Conservation (phyloP, 2,888 invertebrate species). For the Sphaerophoria taeniata region DNA sequence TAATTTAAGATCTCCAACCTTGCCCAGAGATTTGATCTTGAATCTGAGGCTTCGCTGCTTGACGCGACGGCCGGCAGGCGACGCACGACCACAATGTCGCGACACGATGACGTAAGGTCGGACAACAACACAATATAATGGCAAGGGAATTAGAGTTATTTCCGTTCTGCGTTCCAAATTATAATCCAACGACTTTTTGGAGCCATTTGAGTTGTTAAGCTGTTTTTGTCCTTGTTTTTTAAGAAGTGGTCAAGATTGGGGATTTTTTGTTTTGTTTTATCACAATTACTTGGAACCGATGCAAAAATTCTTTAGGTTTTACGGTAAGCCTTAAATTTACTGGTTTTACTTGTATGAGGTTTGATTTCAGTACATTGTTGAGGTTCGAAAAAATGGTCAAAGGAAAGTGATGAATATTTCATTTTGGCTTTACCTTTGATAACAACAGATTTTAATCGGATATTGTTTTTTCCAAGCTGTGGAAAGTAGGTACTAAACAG, state of each 20-base stretch:
- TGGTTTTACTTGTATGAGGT: too few relatives aligned
- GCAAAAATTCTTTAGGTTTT: too few relatives aligned
- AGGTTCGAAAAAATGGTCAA: too few relatives aligned
- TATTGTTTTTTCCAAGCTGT: too few relatives aligned
- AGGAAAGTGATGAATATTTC: too few relatives aligned
- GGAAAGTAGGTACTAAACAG: too few relatives aligned
- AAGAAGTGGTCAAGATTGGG: background rate
- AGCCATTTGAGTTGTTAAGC: constrained; percentile 54
- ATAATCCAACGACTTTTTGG: constrained; percentile 62
- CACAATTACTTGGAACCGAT: background rate
- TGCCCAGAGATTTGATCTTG: constrained; percentile 57
- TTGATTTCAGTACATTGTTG: too few relatives aligned
- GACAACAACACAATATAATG: background rate
- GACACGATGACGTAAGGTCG: background rate
- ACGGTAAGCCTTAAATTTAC: too few relatives aligned
- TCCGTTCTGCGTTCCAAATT: constrained; percentile 50
- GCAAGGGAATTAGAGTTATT: constrained; percentile 59
- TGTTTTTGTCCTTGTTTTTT: constrained; percentile 10
- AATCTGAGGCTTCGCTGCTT: background rate
- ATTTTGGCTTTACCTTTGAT: too few relatives aligned
- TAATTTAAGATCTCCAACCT: constrained; percentile 43
- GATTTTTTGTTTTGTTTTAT: background rate
- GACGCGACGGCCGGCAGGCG: background rate
- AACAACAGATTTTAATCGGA: too few relatives aligned
- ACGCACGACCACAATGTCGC: background rate